phyloP scores from a whole-genome alignment of 2,888 invertebrate genomes.

The Boloria euphrosyne region DNA sequence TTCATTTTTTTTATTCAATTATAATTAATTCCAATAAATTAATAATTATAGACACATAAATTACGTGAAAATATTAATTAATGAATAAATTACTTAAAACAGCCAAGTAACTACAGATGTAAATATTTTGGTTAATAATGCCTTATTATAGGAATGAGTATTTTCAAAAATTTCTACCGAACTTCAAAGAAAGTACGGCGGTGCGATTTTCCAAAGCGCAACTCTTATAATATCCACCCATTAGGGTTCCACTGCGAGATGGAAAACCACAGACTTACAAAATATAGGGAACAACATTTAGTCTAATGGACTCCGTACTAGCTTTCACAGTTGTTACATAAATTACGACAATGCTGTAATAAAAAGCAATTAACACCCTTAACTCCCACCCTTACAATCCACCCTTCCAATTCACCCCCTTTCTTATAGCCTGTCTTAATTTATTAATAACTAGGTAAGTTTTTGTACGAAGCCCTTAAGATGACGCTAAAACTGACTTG shows the following conservation, averaged over 20 bases:
- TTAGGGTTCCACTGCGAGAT: slow-evolving; percentile 44
- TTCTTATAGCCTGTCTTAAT: slow-evolving; percentile 17
- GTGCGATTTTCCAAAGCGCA: slow-evolving; percentile 60
- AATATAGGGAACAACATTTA: slow-evolving; percentile 81
- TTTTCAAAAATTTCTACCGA: slow-evolving; percentile 71
- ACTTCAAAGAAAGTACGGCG: slow-evolving; percentile 61
- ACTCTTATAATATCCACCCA: slow-evolving; percentile 35
- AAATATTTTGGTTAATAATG: slow-evolving; percentile 78
- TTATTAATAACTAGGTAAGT: slow-evolving; percentile 23
- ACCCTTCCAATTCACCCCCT: neutral
- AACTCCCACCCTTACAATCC: neutral
- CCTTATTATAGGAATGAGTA: slow-evolving; percentile 79
- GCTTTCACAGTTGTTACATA: slow-evolving; percentile 8
- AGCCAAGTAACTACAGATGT: slow-evolving; percentile 80
- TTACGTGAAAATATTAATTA: slow-evolving; percentile 80
- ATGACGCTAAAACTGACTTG: slow-evolving; percentile 48
- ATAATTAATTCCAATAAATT: slow-evolving; percentile 79
- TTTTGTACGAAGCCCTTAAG: slow-evolving; percentile 39
- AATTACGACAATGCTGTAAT: slow-evolving; percentile 12
- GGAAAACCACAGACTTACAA: slow-evolving; percentile 67
- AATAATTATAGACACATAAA: slow-evolving; percentile 82
- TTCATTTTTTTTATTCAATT: slow-evolving; percentile 74
- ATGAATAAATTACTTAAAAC: slow-evolving; percentile 78
- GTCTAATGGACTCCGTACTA: slow-evolving; percentile 43
- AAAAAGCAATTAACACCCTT: neutral